Conservation (phyloP, 1,140 invertebrate genomes). For the Drosophila teissieri region DNA sequence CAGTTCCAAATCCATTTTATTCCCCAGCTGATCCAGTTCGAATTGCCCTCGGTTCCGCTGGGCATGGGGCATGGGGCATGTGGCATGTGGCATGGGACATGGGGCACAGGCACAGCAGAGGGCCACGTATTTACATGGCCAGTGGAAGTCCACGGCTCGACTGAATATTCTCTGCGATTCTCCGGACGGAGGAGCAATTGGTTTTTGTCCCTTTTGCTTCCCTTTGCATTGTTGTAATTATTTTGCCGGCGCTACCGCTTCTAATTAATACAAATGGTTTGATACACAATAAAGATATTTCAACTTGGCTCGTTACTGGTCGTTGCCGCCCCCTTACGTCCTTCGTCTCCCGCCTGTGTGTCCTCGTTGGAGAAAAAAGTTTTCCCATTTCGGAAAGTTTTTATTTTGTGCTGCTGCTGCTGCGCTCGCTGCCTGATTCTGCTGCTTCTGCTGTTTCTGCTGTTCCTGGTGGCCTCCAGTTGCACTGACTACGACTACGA, state of each 20-base stretch:
- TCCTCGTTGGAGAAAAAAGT: slow-evolving; percentile 73
- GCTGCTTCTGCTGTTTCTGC: slow-evolving; percentile 1
- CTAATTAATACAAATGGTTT: slow-evolving; percentile 84
- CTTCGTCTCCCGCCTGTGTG: slow-evolving; percentile 43
- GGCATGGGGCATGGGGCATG: too few relatives aligned
- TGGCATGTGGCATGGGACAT: too few relatives aligned
- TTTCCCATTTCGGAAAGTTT: slow-evolving; percentile 80
- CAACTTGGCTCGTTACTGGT: slow-evolving; percentile 78
- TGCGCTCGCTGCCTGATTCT: not conserved
- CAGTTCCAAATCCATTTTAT: not conserved
- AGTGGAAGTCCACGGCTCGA: slow-evolving; percentile 18
- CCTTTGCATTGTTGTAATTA: slow-evolving; percentile 70
- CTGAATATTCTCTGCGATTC: slow-evolving; percentile 33
- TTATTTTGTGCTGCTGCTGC: slow-evolving; percentile 62
- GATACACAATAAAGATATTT: slow-evolving; percentile 84
- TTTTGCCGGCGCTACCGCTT: slow-evolving; percentile 72
- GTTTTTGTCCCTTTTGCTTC: slow-evolving; percentile 26
- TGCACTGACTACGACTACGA: slow-evolving; percentile 42
- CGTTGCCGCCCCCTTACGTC: slow-evolving; percentile 9
- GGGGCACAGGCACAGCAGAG: too few relatives aligned
- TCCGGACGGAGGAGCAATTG: slow-evolving; percentile 46
- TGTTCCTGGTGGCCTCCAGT: slow-evolving; percentile 54
- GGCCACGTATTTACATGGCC: slow-evolving; percentile 23
- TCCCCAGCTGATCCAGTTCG: not conserved
- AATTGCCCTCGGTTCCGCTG: not conserved